Evolutionary conservation across 1,140 invertebrate species (phyloP).

Genomic region (Micrasema minimum): DNA sequence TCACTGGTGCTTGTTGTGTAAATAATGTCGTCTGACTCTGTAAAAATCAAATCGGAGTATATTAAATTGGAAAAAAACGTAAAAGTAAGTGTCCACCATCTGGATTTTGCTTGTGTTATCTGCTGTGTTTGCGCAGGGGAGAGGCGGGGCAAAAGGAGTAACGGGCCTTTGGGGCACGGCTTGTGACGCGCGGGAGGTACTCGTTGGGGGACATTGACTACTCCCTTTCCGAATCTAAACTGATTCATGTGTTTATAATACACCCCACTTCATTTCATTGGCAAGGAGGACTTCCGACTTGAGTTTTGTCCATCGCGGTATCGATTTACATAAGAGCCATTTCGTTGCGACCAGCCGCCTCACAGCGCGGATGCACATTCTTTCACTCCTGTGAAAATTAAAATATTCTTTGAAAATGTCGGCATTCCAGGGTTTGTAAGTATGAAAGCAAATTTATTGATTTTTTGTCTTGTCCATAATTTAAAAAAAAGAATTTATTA

Average conservation of each 20-base stretch:
- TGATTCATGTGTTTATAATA: constrained; percentile 39
- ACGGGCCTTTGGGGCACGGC: constrained; percentile 40
- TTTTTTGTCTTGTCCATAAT: constrained; percentile 3
- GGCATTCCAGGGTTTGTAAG: constrained; percentile 27
- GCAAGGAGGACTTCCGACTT: constrained; percentile 19
- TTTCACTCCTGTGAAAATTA: constrained; percentile 27
- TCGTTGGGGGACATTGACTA: constrained; percentile 30
- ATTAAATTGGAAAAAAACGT: constrained; percentile 63
- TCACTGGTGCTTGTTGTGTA: constrained; percentile 53
- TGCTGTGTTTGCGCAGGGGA: constrained; percentile 40
- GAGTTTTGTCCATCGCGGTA: constrained; percentile 15
- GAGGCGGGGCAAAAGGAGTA: constrained; percentile 44
- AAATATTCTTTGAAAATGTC: constrained; percentile 27
- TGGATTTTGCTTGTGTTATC: constrained; percentile 28
- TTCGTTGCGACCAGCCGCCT: not conserved
- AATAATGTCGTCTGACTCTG: constrained; percentile 66
- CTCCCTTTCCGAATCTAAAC: constrained; percentile 38
- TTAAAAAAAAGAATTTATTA: too few relatives aligned
- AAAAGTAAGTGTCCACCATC: constrained; percentile 58
- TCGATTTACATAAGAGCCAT: constrained; percentile 19
- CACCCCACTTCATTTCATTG: constrained; percentile 26
- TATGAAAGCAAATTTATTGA: constrained; percentile 16
- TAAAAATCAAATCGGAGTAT: constrained; percentile 64
- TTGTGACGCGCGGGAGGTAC: constrained; percentile 42
- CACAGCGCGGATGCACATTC: constrained; percentile 7